Percentiles rank a stretch among this genome's conserved stretches.
Conservation (phyloP, 1,140 invertebrate species). For the Thereuonema tuberculata region DNA sequence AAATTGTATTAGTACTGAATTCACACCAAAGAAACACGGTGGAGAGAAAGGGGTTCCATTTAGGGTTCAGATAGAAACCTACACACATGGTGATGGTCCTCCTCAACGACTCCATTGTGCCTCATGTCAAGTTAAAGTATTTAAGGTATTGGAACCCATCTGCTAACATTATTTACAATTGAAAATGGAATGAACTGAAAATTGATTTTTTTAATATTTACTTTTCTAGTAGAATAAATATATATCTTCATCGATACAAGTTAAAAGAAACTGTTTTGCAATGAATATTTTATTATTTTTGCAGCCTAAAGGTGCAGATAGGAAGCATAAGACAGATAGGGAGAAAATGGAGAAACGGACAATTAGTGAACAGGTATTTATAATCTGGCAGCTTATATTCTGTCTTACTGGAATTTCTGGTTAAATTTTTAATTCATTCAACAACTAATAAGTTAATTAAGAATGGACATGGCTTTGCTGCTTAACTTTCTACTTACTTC, state of each 20-base stretch:
- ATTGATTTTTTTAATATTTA: too few species aligned
- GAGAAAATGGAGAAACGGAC: constrained; percentile 85
- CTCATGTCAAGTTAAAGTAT: constrained; percentile 88
- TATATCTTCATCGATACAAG: too few species aligned
- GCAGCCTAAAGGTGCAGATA: constrained; percentile 86
- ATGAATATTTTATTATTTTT: too few species aligned
- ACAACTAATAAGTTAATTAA: too few species aligned
- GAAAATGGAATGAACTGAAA: too few species aligned
- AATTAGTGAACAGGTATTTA: constrained; percentile 50
- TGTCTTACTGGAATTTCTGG: constrained; percentile 1
- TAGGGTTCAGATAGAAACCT: constrained; percentile 82
- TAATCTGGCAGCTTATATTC: too few species aligned
- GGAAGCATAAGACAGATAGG: constrained; percentile 93
- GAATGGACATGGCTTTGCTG: too few species aligned
- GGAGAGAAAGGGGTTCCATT: constrained; percentile 96
- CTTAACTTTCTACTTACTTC: too few species aligned
- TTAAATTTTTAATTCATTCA: neutral
- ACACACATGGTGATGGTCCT: constrained; percentile 38
- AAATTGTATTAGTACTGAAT: constrained; percentile 95
- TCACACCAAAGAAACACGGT: constrained; percentile 94
- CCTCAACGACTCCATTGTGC: constrained; percentile 61
- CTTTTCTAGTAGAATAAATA: too few species aligned
- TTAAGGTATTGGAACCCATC: constrained; percentile 42
- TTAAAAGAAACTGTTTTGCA: too few species aligned
- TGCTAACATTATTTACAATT: too few species aligned